Evolutionary conservation across 1,140 invertebrate genomes (phyloP).

Genomic region (Phenacoccus solenopsis): DNA sequence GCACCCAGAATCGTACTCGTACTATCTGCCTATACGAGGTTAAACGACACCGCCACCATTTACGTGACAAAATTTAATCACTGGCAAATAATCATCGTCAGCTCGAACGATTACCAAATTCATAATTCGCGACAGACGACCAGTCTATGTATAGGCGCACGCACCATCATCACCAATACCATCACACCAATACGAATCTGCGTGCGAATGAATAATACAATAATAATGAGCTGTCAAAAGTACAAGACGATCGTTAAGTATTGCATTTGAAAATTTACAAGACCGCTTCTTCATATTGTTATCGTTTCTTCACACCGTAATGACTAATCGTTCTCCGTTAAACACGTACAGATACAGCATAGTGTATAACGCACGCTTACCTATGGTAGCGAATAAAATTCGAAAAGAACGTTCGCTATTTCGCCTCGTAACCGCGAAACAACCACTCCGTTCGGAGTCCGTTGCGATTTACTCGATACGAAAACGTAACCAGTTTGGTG

Average conservation of each 20-base stretch:
- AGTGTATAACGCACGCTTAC: no score
- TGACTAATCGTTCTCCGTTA: not conserved
- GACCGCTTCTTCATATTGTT: not conserved
- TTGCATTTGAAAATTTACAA: not conserved
- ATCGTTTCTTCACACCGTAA: not conserved
- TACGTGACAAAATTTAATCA: not conserved
- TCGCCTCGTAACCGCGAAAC: no score
- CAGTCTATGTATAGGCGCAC: not conserved
- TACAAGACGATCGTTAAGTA: not conserved
- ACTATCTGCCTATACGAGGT: no score
- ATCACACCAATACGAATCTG: no score
- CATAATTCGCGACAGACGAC: not conserved
- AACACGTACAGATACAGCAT: no score
- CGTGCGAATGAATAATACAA: constrained; percentile 4
- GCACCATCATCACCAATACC: not conserved
- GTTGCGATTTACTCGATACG: no score
- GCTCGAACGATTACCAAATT: not conserved
- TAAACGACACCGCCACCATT: not conserved
- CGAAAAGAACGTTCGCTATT: no score
- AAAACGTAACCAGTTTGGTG: no score
- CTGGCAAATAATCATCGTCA: not conserved
- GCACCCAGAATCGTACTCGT: no score
- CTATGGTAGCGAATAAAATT: no score
- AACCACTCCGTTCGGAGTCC: no score
- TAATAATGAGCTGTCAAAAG: not conserved